Conservation (phyloP, 1,140 invertebrate species). For the Nasonia vitripennis region DNA sequence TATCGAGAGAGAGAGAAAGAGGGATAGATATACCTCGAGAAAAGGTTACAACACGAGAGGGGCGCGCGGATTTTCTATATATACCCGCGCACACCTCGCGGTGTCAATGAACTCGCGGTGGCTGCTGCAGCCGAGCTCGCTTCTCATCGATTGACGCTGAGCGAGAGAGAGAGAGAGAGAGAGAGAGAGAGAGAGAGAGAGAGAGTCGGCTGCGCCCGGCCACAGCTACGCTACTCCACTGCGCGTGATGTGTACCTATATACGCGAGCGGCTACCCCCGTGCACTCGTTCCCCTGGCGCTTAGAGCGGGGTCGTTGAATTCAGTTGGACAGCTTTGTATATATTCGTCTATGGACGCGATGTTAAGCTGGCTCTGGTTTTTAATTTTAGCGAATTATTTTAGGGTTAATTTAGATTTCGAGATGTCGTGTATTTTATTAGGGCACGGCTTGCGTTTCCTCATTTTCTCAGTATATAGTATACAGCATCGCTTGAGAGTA, state of each 20-base stretch:
- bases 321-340: neutral
- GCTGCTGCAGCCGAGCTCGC: neutral
- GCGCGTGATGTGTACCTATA: neutral
- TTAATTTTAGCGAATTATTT: no score
- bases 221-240: slow-evolving; percentile 41
- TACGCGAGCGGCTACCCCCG: neutral
- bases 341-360: no score
- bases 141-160: slow-evolving; percentile 45
- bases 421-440: no score
- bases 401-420: no score
- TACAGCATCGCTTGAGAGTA: neutral
- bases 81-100: slow-evolving; percentile 8
- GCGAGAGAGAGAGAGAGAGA: no score
- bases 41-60: neutral
- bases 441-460: neutral
- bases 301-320: neutral
- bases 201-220: slow-evolving; percentile 20
- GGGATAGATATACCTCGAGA: neutral
- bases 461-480: neutral
- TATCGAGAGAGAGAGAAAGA: neutral
- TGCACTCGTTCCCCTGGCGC: neutral
- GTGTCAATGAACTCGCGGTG: slow-evolving; percentile 43
- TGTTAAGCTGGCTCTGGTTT: no score
- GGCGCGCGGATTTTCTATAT: neutral
- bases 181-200: neutral